Percentiles rank a stretch among this genome's conserved stretches.
phyloP scores from a whole-genome alignment of 1,140 invertebrate genomes.

The Phthorimaea operculella region DNA sequence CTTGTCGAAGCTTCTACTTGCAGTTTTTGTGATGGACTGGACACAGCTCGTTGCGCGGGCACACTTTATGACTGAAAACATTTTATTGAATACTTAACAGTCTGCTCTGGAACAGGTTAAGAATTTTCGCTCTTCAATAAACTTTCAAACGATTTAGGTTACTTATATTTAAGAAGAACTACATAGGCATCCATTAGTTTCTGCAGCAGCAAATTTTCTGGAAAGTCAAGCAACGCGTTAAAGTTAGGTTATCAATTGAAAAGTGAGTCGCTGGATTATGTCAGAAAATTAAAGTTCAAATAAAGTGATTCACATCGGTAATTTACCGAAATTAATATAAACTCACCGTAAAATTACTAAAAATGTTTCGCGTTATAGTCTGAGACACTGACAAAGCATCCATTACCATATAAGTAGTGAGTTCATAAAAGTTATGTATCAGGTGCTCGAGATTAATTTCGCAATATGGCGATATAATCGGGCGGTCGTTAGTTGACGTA shows the following conservation, averaged over 20 bases:
- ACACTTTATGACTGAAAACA: conserved; percentile 43
- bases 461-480: conserved; percentile 25
- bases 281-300: no score
- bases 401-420: conserved; percentile 22
- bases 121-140: neutral
- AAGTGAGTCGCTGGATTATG: no score
- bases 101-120: neutral
- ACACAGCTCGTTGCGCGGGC: conserved; percentile 36
- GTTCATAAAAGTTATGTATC: conserved; percentile 14
- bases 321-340: neutral
- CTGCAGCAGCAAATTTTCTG: no score
- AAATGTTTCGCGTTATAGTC: conserved; percentile 1
- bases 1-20: conserved; percentile 58
- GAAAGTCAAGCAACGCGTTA: no score
- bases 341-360: neutral
- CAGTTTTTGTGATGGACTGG: conserved; percentile 56
- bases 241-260: no score
- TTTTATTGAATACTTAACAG: conserved; percentile 62
- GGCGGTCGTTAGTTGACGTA: conserved; percentile 7
- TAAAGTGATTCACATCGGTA: no score
- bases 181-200: no score
- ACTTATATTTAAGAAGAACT: no score
- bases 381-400: conserved; percentile 24
- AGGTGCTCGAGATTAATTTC: conserved; percentile 20
- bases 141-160: no score